Conservation (phyloP, 2,113 vertebrate species). For the Microcebus griseorufus region DNA sequence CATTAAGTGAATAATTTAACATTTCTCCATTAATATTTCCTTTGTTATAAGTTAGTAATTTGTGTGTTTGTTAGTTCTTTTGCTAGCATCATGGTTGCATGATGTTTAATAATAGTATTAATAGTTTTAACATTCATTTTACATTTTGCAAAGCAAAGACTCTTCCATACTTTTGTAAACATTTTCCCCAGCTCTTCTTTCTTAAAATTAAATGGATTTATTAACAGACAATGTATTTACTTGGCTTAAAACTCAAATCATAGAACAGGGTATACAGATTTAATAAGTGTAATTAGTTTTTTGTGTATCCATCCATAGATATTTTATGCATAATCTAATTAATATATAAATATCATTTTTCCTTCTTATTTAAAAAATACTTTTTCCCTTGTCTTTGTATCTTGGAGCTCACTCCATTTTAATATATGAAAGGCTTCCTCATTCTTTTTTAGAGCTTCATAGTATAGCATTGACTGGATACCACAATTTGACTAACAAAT, state of each 20-base stretch:
- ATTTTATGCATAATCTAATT: not conserved
- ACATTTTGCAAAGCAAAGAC: slow-evolving; percentile 10
- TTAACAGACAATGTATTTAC: not conserved
- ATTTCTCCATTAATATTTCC: not conserved
- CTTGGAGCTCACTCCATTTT: not conserved
- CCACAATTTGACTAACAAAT: not conserved
- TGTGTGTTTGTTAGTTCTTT: not conserved
- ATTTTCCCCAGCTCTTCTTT: not conserved
- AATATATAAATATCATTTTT: not conserved
- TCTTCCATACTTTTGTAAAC: not conserved
- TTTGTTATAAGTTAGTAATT: not conserved
- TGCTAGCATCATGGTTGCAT: not conserved
- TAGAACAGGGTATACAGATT: not conserved
- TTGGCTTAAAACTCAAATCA: slow-evolving; percentile 32
- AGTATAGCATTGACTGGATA: not conserved
- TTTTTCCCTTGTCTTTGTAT: not conserved
- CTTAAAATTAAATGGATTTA: slow-evolving; percentile 18
- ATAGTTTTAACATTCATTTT: not conserved
- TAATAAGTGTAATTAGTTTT: not conserved
- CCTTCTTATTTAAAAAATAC: not conserved
- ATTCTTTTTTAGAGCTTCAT: not conserved
- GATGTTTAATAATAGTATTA: not conserved
- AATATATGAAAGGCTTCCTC: not conserved
- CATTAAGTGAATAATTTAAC: not conserved
- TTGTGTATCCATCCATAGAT: not conserved